Evolutionary conservation across 2,888 invertebrate genomes (phyloP), one percentile per base, ranked within the genome.

Genomic region (Lycophotia porphyrea): DNA sequence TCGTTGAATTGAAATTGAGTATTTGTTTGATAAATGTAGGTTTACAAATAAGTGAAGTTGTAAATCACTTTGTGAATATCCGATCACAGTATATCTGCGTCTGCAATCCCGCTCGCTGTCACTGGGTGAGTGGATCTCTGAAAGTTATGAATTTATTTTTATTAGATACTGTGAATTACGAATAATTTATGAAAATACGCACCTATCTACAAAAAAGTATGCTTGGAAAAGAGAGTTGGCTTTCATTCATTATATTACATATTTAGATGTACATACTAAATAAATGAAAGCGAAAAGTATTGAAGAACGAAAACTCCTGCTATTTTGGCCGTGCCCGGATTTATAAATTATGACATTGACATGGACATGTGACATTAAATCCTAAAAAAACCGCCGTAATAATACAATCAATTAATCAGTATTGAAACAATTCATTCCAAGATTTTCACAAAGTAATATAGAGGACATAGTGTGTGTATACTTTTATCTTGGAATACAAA

Each of bases 1-100:
- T 78, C 74, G 63, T 63, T 34, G 64, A 79, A 82, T 80, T 74
- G 80, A 80, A 77, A 77, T 83, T 60, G 58, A 70, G 52, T 61
- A 74, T 84, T 77, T 70, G 80, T 72, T 81, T 84, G 73, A 78
- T 81, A 76, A 66, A 84, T 83, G 66, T 73, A 71, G 42, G 73
- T 69, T 39, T 31, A 78, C 44, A 78, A 78, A 74, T 71, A 81
- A 76, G 65, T 74, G 71, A 60, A 27, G 64, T 11, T 61, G 71
- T 82, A 71, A 84, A 84, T 84, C 82, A 80, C 55, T 76, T 77
- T 75, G 61, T 65, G 72, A 74, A 76, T 84, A 81, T 81, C 81
- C 76, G 82, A 74, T 44, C 31, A 36, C 66, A 55, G 63, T 84
- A 64, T 84, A 65, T 74, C 61, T 74, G 42, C 15, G 55, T 69